These are phyloP conservation scores for Cordilura impudica DNA, from an alignment of 2,888 invertebrate genomes.

Conservation along the genomic window DNA sequence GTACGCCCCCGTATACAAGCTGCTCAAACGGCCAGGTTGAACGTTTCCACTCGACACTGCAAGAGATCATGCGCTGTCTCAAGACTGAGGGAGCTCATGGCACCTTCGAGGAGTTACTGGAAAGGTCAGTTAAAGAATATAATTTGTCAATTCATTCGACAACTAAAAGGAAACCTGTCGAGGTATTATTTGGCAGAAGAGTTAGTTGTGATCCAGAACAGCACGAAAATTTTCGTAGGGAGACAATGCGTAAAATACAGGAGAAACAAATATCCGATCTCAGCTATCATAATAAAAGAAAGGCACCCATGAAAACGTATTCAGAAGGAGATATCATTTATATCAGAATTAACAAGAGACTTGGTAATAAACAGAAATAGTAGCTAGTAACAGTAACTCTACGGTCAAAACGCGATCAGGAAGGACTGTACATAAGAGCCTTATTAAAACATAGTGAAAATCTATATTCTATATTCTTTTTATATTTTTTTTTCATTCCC, in stretches of 20 bases:
- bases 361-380: constrained; percentile 9
- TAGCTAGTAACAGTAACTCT: constrained; percentile 17
- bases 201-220: background rate
- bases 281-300: constrained; percentile 7
- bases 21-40: no score
- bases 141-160: constrained; percentile 20
- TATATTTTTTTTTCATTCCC: background rate
- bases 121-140: constrained; percentile 20
- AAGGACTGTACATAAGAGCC: constrained; percentile 17
- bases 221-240: constrained; percentile 13
- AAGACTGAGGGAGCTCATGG: constrained; percentile 7
- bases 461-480: background rate
- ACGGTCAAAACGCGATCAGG: constrained; percentile 10
- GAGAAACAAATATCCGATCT: constrained; percentile 17
- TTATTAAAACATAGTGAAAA: constrained; percentile 8
- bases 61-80: constrained; percentile 22
- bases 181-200: constrained; percentile 12
- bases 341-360: constrained; percentile 18
- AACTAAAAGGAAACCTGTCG: constrained; percentile 19
- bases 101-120: constrained; percentile 25
- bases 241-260: constrained; percentile 9
- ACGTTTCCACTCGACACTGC: constrained; percentile 28
- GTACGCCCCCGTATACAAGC: constrained; percentile 18
- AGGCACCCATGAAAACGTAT: constrained; percentile 2
- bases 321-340: constrained; percentile 20